These are phyloP conservation scores for Netelia melanura DNA, from an alignment of 2,888 invertebrate species.

Conservation along the genomic window DNA sequence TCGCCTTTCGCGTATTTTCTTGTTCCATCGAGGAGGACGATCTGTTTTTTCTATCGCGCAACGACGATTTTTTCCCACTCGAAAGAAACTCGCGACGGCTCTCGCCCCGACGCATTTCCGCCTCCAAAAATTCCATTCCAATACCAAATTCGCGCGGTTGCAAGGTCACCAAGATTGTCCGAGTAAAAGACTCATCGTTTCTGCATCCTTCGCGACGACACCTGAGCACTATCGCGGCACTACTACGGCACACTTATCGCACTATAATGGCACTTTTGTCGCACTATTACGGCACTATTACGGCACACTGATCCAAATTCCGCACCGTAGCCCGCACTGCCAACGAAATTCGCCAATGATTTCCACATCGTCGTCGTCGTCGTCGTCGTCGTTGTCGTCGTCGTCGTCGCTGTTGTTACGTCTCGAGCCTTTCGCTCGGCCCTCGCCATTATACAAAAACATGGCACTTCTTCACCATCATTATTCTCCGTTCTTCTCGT, in stretches of 20 bases:
- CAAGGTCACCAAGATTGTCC: not conserved
- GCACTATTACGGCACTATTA: not conserved
- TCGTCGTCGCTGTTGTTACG: not conserved
- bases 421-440: not conserved
- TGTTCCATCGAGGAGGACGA: conserved; percentile 27
- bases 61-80: conserved; percentile 1
- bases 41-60: conserved; percentile 23
- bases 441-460: too few species aligned
- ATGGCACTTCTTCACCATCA: not conserved
- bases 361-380: not conserved
- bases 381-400: not conserved
- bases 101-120: not conserved
- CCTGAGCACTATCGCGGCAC: not conserved
- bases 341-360: conserved; percentile 17
- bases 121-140: not conserved
- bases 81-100: not conserved
- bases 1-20: conserved; percentile 45
- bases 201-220: not conserved
- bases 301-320: conserved; percentile 37
- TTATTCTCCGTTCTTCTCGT: too few species aligned
- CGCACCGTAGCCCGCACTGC: conserved; percentile 17
- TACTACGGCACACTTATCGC: not conserved
- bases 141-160: not conserved
- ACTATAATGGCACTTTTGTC: too few species aligned
- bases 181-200: not conserved